Conservation (phyloP, 2,888 invertebrate genomes). For the Oligia strigilis region DNA sequence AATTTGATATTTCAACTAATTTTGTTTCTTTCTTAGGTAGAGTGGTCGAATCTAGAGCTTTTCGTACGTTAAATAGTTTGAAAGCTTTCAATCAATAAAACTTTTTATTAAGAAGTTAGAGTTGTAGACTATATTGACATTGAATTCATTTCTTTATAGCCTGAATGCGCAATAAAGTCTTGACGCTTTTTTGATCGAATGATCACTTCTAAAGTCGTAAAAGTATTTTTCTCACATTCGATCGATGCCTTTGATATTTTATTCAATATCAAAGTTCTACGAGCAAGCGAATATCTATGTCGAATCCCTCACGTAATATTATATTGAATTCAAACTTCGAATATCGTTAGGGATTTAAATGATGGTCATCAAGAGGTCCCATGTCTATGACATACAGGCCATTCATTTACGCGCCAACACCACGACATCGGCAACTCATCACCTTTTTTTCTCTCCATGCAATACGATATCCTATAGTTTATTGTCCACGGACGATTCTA, state of each 20-base stretch:
- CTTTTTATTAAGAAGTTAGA: not conserved
- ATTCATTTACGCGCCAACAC: slow-evolving; percentile 85
- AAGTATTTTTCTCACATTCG: slow-evolving; percentile 21
- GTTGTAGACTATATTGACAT: not conserved
- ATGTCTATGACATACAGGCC: slow-evolving; percentile 74
- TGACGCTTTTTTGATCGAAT: slow-evolving; percentile 4
- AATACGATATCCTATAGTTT: slow-evolving; percentile 89
- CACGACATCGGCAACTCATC: slow-evolving; percentile 84
- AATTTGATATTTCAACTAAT: slow-evolving; percentile 39
- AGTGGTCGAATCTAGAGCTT: slow-evolving; percentile 13
- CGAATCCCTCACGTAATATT: slow-evolving; percentile 77
- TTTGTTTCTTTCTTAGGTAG: slow-evolving; percentile 6
- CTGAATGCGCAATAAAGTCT: not conserved
- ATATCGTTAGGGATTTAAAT: slow-evolving; percentile 79
- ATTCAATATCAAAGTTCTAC: slow-evolving; percentile 29
- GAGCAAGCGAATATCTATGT: slow-evolving; percentile 75
- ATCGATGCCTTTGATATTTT: slow-evolving; percentile 20
- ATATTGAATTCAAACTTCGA: slow-evolving; percentile 74
- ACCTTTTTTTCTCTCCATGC: slow-evolving; percentile 86
- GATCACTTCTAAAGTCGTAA: slow-evolving; percentile 21
- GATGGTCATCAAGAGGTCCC: slow-evolving; percentile 73
- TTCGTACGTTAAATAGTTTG: slow-evolving; percentile 2
- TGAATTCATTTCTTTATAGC: not conserved
- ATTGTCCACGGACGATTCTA: slow-evolving; percentile 82
- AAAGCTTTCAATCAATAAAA: not conserved